Conservation (phyloP, 2,113 vertebrate species). For the Neodon shergylaensis region DNA sequence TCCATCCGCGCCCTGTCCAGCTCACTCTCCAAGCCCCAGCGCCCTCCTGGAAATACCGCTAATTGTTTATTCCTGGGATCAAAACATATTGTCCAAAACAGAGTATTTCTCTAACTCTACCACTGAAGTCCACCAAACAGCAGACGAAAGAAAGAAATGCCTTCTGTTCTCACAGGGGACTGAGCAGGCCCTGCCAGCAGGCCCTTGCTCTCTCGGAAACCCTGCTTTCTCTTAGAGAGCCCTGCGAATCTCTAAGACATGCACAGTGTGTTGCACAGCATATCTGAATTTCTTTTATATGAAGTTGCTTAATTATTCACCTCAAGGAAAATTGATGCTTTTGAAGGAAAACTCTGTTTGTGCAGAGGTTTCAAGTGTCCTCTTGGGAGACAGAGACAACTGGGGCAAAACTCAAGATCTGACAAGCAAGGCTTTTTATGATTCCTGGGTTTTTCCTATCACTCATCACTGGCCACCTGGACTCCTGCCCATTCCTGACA, state of each 20-base stretch:
- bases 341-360: slow-evolving; percentile 49
- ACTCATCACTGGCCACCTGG: not conserved
- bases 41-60: slow-evolving; percentile 23
- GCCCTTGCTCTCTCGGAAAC: slow-evolving; percentile 48
- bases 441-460: not conserved
- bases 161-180: not conserved
- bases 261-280: slow-evolving; percentile 27
- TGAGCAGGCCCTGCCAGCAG: not conserved
- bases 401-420: not conserved
- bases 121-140: not conserved
- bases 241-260: slow-evolving; percentile 23
- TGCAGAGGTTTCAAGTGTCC: not conserved
- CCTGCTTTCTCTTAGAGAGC: slow-evolving; percentile 63
- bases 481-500: not conserved
- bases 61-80: slow-evolving; percentile 46
- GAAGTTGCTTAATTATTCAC: slow-evolving; percentile 60
- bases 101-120: slow-evolving; percentile 17
- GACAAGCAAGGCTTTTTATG: not conserved
- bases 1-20: not conserved
- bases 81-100: slow-evolving; percentile 37
- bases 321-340: slow-evolving; percentile 54
- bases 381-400: not conserved
- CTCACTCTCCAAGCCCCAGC: not conserved
- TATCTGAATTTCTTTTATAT: slow-evolving; percentile 62
- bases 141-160: slow-evolving; percentile 56